These are phyloP conservation scores for Taenioides sp. DNA, from an alignment of 2,797 vertebrate genomes.

Conservation along the genomic window DNA sequence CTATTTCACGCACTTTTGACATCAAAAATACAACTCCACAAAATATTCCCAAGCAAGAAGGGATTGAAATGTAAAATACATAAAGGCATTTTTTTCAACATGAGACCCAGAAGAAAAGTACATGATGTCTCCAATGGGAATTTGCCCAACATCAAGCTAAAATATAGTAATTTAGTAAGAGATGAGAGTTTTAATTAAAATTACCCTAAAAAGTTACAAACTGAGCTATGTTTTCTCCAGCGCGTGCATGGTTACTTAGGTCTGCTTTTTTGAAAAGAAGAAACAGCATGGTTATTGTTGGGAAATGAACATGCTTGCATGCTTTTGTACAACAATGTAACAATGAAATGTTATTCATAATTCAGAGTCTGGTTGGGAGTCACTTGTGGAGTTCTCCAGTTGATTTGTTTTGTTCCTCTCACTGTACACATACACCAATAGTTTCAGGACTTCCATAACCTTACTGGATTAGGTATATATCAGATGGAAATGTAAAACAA, in stretches of 20 bases:
- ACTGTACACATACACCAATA: too few species aligned
- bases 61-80: slow-evolving; percentile 14
- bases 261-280: neutral
- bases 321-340: neutral
- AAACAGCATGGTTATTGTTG: neutral
- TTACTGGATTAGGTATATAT: too few species aligned
- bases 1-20: slow-evolving; percentile 16
- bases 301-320: neutral
- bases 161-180: neutral
- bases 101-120: slow-evolving; percentile 3
- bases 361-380: too few species aligned
- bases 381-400: too few species aligned
- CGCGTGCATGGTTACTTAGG: slow-evolving; percentile 11
- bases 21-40: slow-evolving; percentile 9
- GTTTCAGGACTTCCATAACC: too few species aligned
- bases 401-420: too few species aligned
- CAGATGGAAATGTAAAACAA: too few species aligned
- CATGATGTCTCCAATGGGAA: neutral
- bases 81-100: neutral
- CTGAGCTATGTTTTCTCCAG: slow-evolving; percentile 31
- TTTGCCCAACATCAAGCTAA: neutral
- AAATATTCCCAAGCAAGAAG: slow-evolving; percentile 9
- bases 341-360: neutral
- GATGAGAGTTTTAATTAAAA: neutral
- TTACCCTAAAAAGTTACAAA: neutral